phyloP scores from a whole-genome alignment of 1,140 invertebrate genomes.

The Nephila pilipes region DNA sequence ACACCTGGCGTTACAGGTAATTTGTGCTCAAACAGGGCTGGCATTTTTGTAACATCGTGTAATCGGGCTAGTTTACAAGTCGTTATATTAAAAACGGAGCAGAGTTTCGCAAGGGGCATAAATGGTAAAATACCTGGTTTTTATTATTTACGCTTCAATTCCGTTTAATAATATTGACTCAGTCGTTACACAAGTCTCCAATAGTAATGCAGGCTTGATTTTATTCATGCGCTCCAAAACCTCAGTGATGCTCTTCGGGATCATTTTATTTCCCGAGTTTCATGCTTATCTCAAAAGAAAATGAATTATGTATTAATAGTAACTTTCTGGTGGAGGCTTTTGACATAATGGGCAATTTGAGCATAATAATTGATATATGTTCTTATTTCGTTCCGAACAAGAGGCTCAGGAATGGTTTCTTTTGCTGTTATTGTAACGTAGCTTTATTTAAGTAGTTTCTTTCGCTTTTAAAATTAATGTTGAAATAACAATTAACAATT shows the following conservation, averaged over 20 bases:
- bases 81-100: constrained; percentile 52
- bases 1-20: constrained; percentile 67
- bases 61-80: constrained; percentile 65
- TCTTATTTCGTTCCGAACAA: neutral
- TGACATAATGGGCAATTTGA: neutral
- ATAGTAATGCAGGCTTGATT: neutral
- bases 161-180: constrained; percentile 52
- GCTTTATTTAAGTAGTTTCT: neutral
- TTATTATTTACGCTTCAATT: constrained; percentile 49
- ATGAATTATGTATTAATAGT: neutral
- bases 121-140: neutral
- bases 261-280: constrained; percentile 10
- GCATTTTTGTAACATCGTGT: constrained; percentile 33
- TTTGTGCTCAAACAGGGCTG: constrained; percentile 30
- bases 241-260: neutral
- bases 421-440: neutral
- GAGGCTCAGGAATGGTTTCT: neutral
- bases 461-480: neutral
- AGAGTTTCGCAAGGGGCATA: neutral
- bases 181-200: neutral
- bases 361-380: neutral
- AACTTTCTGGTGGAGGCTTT: neutral
- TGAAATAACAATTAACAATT: neutral
- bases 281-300: neutral
- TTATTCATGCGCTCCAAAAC: constrained; percentile 34